Conservation (phyloP, 2,888 invertebrate genomes). For the Chalcis sispes region DNA sequence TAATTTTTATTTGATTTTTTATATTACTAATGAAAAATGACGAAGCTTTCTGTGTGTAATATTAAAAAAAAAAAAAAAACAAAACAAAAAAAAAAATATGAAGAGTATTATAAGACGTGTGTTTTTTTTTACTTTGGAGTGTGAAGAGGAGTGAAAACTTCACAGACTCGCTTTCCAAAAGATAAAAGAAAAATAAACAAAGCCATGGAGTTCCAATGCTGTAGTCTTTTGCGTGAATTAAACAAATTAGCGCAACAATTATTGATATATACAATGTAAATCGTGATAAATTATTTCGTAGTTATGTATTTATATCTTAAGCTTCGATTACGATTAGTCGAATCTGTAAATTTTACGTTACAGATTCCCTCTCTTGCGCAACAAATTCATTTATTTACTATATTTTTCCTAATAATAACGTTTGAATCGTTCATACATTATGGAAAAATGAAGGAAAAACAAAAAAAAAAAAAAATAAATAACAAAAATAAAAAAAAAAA, state of each 20-base stretch:
- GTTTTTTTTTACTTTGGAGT: conserved; percentile 8
- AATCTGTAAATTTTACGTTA: conserved; percentile 16
- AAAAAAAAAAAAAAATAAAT: too few relatives aligned
- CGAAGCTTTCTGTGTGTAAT: conserved; percentile 19
- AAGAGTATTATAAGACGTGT: conserved; percentile 7
- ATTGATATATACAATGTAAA: conserved; percentile 5
- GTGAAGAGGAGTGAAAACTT: background rate
- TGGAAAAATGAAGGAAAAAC: too few relatives aligned
- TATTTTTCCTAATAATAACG: conserved; percentile 36
- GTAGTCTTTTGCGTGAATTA: conserved; percentile 4
- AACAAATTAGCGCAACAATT: background rate
- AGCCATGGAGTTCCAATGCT: background rate
- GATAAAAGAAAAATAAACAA: background rate
- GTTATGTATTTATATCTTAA: conserved; percentile 29
- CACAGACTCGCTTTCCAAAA: conserved; percentile 1
- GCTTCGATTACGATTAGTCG: conserved; percentile 1
- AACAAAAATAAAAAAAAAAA: too few relatives aligned
- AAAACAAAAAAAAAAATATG: background rate
- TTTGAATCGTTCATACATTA: conserved; percentile 20
- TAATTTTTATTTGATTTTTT: conserved; percentile 2
- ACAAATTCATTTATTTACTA: conserved; percentile 10
- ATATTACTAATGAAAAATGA: background rate
- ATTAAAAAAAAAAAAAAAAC: background rate
- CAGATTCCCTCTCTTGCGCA: background rate
- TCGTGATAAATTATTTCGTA: background rate